Conservation (phyloP, 2,113 vertebrate genomes). For the Galemys pyrenaicus region DNA sequence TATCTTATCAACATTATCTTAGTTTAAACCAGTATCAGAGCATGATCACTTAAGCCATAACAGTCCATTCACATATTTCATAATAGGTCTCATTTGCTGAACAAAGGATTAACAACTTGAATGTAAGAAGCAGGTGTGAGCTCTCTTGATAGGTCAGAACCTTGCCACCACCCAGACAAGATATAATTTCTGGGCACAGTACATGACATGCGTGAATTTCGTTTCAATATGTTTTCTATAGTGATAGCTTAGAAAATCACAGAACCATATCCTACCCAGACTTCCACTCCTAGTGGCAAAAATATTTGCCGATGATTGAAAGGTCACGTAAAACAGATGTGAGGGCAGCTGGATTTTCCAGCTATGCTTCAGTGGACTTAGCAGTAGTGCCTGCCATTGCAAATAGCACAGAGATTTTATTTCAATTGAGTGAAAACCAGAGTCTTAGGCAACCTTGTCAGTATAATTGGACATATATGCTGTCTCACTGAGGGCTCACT, state of each 20-base stretch:
- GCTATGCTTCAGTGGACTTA: slow-evolving; percentile 44
- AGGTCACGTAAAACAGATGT: slow-evolving; percentile 75
- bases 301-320: slow-evolving; percentile 52
- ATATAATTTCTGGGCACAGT: slow-evolving; percentile 64
- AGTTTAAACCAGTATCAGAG: slow-evolving; percentile 48
- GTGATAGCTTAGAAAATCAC: slow-evolving; percentile 47
- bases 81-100: slow-evolving; percentile 61
- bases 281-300: slow-evolving; percentile 13
- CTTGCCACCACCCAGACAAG: slow-evolving; percentile 55
- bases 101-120: slow-evolving; percentile 71
- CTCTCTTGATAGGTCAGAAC: slow-evolving; percentile 55
- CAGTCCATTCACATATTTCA: slow-evolving; percentile 62
- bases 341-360: slow-evolving; percentile 66
- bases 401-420: neutral
- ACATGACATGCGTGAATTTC: slow-evolving; percentile 62
- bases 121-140: slow-evolving; percentile 75
- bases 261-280: slow-evolving; percentile 33
- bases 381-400: slow-evolving; percentile 14
- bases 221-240: slow-evolving; percentile 60
- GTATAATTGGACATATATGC: neutral
- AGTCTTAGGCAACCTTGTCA: neutral
- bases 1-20: slow-evolving; percentile 41
- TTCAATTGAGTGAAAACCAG: neutral
- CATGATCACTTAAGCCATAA: slow-evolving; percentile 43
- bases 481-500: neutral